phyloP scores from a whole-genome alignment of 2,113 vertebrate species.

The Myrmophylax atrothorax region DNA sequence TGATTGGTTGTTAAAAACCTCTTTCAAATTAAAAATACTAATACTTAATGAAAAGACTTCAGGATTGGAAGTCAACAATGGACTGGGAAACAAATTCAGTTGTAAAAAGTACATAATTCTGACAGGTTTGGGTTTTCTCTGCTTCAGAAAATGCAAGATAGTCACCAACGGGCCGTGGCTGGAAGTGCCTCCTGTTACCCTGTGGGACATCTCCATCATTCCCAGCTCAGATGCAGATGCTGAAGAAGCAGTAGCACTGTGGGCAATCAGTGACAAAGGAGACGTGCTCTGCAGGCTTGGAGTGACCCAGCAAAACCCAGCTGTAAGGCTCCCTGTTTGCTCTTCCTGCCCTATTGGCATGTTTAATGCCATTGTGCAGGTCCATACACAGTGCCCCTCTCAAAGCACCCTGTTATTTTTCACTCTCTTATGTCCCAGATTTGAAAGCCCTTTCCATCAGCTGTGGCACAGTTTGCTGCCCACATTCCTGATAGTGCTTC shows the following conservation, averaged over 20 bases:
- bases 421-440: not conserved
- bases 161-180: slow-evolving; percentile 94
- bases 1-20: not conserved
- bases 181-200: slow-evolving; percentile 87
- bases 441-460: not conserved
- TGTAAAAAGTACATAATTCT: not conserved
- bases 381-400: not conserved
- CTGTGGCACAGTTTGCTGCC: not conserved
- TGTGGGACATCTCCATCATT: slow-evolving; percentile 90
- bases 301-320: slow-evolving; percentile 84
- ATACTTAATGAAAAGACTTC: not conserved
- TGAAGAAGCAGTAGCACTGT: slow-evolving; percentile 82
- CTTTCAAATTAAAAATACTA: not conserved
- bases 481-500: not conserved
- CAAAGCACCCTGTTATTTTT: not conserved
- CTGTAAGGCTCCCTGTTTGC: slow-evolving; percentile 78
- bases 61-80: not conserved
- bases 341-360: not conserved
- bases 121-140: not conserved
- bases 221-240: slow-evolving; percentile 68
- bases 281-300: slow-evolving; percentile 93
- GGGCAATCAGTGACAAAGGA: slow-evolving; percentile 97
- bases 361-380: not conserved
- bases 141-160: slow-evolving; percentile 90
- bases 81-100: not conserved